Evolutionary conservation across 2,888 invertebrate genomes (phyloP).

Genomic region (Peribatodes rhomboidaria): DNA sequence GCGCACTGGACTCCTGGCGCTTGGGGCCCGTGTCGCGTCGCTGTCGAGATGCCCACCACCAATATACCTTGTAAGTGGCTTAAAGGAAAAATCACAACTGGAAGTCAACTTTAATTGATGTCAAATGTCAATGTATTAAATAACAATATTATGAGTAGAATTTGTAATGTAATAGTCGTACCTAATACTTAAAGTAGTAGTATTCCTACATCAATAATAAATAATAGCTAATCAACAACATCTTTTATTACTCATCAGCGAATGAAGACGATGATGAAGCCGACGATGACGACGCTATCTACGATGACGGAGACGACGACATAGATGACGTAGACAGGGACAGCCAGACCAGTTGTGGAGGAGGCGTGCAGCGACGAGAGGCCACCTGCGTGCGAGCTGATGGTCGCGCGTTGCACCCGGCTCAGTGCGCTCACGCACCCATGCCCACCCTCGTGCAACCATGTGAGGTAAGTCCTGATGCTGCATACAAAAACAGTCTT

Average conservation of each 20-base stretch:
- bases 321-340: slow-evolving; percentile 58
- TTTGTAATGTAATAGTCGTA: too few species aligned
- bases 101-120: too few species aligned
- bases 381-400: slow-evolving; percentile 85
- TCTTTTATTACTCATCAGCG: slow-evolving; percentile 40
- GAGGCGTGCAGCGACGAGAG: slow-evolving; percentile 86
- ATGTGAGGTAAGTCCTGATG: slow-evolving; percentile 70
- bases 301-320: slow-evolving; percentile 74
- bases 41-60: slow-evolving; percentile 70
- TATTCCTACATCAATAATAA: too few species aligned
- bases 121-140: too few species aligned
- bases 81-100: neutral
- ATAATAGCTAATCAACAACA: neutral
- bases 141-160: too few species aligned
- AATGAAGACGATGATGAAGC: slow-evolving; percentile 72
- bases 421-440: slow-evolving; percentile 81
- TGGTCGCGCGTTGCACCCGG: slow-evolving; percentile 77
- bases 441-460: slow-evolving; percentile 85
- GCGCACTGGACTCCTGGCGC: slow-evolving; percentile 86
- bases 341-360: slow-evolving; percentile 79
- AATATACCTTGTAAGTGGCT: slow-evolving; percentile 59
- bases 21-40: slow-evolving; percentile 81
- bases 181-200: too few species aligned
- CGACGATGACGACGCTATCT: slow-evolving; percentile 73
- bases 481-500: too few species aligned